Base-by-base conservation (phyloP, 1,140 invertebrate species). In the Drosophila elegans region DNA sequence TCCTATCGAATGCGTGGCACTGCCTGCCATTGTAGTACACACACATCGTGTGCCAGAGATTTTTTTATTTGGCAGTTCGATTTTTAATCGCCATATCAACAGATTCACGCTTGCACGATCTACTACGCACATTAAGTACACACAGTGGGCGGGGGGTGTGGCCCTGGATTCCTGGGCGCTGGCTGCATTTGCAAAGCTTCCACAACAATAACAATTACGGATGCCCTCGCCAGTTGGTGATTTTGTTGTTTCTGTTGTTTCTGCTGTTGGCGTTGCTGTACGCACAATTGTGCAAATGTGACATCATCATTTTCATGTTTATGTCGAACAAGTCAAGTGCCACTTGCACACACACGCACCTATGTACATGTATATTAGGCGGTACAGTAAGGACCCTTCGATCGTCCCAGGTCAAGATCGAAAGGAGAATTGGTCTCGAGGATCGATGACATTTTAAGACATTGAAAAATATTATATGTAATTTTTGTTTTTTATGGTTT, bases 251-350 rank as follows among this genome's bases (percentile, higher is more conserved):
- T 34, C 34, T 66, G 46, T 41, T 64, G 56, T 39, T 74, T 45
- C 61, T 66, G 44, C 57, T 60, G 52, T 61, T 80, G 77, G 51
- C 75, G 63, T 45, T 78, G 75, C 52, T 71, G 79, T 88, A 86
- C 83, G 84, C 83, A 86, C 83, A 86, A 86, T 86, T 89, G 83
- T 86, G 83, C 83, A 88, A 86, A 86, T 86, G 83, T 86, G 83
- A 86, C 83, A 86, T 86, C 83, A 86, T 86, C 83, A 86, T 86
- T 86, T 88, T 83, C 83, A 83, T 86, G 83, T 86, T 86, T 86
- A 86, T 86, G 83, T 89, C 79, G 83, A 76, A 79, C 83, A 86
- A 86, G 83, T 86, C 83, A 86, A 88, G 83, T 88, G 83, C 83
- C 83, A 82, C 66, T 88, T 82, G 68, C 82, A 66, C 82, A 71